Evolutionary conservation across 2,113 vertebrate species (phyloP).

Genomic region (Petaurus breviceps): DNA sequence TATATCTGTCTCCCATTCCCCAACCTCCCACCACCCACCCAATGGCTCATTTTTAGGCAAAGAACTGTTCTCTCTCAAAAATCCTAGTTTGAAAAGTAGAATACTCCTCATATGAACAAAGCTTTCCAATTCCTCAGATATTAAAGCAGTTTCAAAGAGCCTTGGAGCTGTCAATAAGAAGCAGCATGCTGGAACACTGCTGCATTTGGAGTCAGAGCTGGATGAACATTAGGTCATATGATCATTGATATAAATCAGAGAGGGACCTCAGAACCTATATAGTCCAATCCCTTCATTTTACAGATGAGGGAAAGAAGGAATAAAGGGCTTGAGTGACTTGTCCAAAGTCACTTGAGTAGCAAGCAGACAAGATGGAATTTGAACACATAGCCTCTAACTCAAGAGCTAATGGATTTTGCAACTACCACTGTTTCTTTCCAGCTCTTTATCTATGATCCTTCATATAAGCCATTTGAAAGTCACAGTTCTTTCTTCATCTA

Average conservation of each 20-base stretch:
- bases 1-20: not conserved
- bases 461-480: not conserved
- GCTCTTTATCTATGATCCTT: not conserved
- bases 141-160: not conserved
- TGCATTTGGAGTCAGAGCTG: not conserved
- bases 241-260: not conserved
- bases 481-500: not conserved
- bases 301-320: not conserved
- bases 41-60: constrained; percentile 19
- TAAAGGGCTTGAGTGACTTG: not conserved
- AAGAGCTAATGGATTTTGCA: too few species aligned
- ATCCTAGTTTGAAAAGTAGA: constrained; percentile 4
- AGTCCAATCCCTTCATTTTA: not conserved
- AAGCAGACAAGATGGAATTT: not conserved
- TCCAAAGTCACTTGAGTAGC: not conserved
- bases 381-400: too few species aligned
- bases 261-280: not conserved
- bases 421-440: too few species aligned
- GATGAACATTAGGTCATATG: not conserved
- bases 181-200: not conserved
- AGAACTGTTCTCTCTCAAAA: not conserved
- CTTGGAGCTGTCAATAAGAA: not conserved
- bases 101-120: not conserved
- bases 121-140: not conserved
- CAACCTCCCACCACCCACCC: too few species aligned